A percentile compares a stretch with the other conserved stretches of the same genome.
Evolutionary conservation across 2,113 vertebrate species (phyloP).

Genomic region (Ceratotherium simum): DNA sequence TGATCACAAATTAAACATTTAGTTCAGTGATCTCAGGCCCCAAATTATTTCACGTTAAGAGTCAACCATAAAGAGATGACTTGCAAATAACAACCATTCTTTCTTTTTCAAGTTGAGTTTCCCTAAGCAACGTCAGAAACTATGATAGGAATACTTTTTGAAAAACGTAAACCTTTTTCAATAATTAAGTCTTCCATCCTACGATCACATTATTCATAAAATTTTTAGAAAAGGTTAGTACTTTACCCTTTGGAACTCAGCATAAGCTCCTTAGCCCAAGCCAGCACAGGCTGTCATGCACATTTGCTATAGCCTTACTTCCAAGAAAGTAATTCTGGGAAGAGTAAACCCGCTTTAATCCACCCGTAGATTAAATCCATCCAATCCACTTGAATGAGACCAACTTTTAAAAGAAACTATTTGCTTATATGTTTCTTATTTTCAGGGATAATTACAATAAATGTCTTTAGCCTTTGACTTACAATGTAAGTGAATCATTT

Average conservation of each 20-base stretch:
- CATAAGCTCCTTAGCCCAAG: neutral
- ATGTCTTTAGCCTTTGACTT: neutral
- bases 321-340: neutral
- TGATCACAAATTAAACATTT: neutral
- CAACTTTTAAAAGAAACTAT: conserved; percentile 27
- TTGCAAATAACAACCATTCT: neutral
- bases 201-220: neutral
- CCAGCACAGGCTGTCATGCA: neutral
- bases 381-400: neutral
- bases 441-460: conserved; percentile 7
- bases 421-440: conserved; percentile 19
- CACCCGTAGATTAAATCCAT: neutral
- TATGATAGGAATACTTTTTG: neutral
- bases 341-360: neutral
- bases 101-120: conserved; percentile 41
- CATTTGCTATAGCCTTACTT: neutral
- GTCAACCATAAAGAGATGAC: neutral
- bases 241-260: neutral
- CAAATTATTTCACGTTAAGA: neutral
- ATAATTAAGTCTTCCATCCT: conserved; percentile 5
- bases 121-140: neutral
- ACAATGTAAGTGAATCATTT: conserved; percentile 23
- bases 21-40: neutral
- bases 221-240: neutral
- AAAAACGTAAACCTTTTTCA: neutral